Evolutionary conservation across 2,888 invertebrate genomes (phyloP), one percentile per base, ranked within the genome.

Genomic region (Laspeyria flexula): DNA sequence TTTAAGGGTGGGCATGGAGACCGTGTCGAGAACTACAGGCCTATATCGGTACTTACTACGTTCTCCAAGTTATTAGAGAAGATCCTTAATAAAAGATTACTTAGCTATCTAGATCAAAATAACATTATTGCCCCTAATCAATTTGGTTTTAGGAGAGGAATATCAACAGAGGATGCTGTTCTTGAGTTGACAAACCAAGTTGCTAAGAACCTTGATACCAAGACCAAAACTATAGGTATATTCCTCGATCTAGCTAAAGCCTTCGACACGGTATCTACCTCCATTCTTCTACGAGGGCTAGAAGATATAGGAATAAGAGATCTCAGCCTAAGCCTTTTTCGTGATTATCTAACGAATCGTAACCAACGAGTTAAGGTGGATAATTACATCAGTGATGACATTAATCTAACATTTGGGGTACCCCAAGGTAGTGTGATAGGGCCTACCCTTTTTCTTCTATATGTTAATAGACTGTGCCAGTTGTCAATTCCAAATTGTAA

Each of bases 31-130:
- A 61, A 61, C n/a, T 61, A 47, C 25, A 31, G 55, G 2, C 58
- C 55, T 0, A 61, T 58, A 9, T 55, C 61, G 0, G 45, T 60
- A 1, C 40, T 60, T 0, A 21, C 34, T 7, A 18, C 43, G 0
- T 2, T 57, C 0, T 53, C 62, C 0, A 62, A 58, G 21, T 13
- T 62, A 0, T 21, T 56, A 0, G 54, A 59, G 39, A 48, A 30
- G 10, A 18, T 59, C 3, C 1, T 59, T 0, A 59, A 59, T 15
- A 42, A 16, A 4, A 29, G 34, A 11, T 33, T 51, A 4, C 10
- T 40, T 1, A 9, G 11, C 3, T 59, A 18, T 18, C 31, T 59
- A 0, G 27, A 44, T 11, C 6, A 39, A 13, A 7, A 31, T 18
- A 27, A 42, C 6, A 4, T 52, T 9, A 1, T 52, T 9, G 11